Evolutionary conservation across 2,888 invertebrate species (phyloP).

Genomic region (Dicycla oo): DNA sequence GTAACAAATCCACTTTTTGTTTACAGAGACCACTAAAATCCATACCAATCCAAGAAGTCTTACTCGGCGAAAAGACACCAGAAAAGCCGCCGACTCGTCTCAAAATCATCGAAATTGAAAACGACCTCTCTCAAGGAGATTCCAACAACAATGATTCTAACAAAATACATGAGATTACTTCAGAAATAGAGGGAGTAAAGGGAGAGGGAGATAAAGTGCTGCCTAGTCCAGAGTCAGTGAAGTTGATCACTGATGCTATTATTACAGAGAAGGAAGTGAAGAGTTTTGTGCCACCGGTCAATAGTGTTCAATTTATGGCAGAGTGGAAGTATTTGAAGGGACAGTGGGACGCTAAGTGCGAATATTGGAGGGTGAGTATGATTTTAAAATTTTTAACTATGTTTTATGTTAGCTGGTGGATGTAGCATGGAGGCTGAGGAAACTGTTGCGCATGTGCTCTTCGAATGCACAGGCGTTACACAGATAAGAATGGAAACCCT

Average conservation of each 20-base stretch:
- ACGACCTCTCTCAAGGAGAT: conserved; percentile 71
- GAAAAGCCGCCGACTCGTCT: conserved; percentile 77
- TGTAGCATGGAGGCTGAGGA: too few relatives aligned
- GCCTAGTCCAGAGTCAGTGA: conserved; percentile 74
- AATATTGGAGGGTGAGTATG: conserved; percentile 91
- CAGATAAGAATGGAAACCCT: too few relatives aligned
- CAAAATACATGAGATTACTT: conserved; percentile 50
- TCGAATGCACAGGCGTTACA: too few relatives aligned
- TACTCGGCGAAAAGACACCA: conserved; percentile 73
- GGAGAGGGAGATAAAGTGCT: conserved; percentile 58
- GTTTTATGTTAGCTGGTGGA: too few relatives aligned
- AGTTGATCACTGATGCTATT: conserved; percentile 70
- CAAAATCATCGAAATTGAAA: conserved; percentile 78
- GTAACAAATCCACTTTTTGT: background rate
- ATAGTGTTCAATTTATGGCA: conserved; percentile 92
- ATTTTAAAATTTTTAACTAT: background rate
- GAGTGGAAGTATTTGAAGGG: conserved; percentile 91
- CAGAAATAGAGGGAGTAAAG: conserved; percentile 24
- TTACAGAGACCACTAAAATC: conserved; percentile 90
- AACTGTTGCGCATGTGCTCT: too few relatives aligned
- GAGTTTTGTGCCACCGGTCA: conserved; percentile 86
- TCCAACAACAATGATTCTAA: conserved; percentile 76
- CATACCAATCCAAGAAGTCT: conserved; percentile 87
- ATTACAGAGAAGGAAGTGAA: conserved; percentile 69
- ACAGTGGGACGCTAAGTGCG: conserved; percentile 86